Evolutionary conservation across 2,113 vertebrate genomes (phyloP), one percentile per base, ranked within the genome.

Genomic region (Seriola quinqueradiata): DNA sequence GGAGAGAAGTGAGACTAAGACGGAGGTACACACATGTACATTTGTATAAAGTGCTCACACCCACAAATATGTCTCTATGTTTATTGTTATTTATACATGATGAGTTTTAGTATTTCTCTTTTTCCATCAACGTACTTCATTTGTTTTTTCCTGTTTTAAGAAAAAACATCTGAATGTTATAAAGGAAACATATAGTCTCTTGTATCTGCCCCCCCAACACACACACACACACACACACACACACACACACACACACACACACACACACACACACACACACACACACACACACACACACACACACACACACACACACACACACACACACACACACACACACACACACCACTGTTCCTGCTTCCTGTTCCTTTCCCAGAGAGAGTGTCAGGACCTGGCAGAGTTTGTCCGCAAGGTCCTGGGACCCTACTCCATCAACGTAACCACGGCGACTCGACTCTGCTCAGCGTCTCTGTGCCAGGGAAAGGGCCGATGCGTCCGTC

Each of bases 351-450:
- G 13, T 38, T 42, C 23, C 57, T 25, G 3, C 55, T 50, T 38
- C 6, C 21, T 58, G 21, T 75, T 4, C 32, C 0, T 68, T 10
- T 73, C 21, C 38, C 93, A 96, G 95, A 94, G 88, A 75, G 91
- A 92, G 67, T 96, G 96, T 85, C 93, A 92, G 68, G 93, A 95
- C 55, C 87, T 96, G 76, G 89, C 90, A 7, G 81, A 89, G 54
- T 96, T 95, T 1, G 84, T 95, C 46, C 89, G 81, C 14, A 89
- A 93, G 25, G 89, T 94, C 50, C 83, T 96, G 83, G 95, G 95
- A 77, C 95, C 94, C 2, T 96, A 96, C 80, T 86, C 89, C 50
- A 58, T 93, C 68, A 96, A 96, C 1, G 90, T 96, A 60, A 96
- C 95, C 36, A 90, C 88, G 1, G 95, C 96, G 25, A 67, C 95